Conservation (phyloP, 2,113 vertebrate species). For the Desmodus rotundus region DNA sequence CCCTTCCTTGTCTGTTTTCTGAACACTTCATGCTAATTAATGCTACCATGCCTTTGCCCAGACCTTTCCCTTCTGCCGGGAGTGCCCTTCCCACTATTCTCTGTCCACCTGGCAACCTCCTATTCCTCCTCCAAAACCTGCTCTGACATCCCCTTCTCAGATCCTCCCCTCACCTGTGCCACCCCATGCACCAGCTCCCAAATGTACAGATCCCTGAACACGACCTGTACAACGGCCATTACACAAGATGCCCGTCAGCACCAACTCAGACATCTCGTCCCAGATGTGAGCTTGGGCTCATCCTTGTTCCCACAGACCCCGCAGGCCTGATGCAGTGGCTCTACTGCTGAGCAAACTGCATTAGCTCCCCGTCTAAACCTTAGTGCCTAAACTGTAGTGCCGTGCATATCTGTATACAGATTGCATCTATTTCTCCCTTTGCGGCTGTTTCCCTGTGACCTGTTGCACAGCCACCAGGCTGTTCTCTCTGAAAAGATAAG, state of each 20-base stretch:
- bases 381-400: accelerated
- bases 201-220: too few relatives aligned
- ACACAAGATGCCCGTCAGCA: neutral
- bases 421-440: neutral
- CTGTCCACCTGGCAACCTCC: neutral
- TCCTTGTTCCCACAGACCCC: neutral
- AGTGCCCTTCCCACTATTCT: neutral
- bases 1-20: neutral
- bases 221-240: neutral
- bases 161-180: neutral
- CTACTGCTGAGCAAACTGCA: neutral
- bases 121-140: neutral
- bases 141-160: neutral
- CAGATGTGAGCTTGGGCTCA: neutral
- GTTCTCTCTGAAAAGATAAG: neutral
- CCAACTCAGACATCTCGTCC: neutral
- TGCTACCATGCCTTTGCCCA: neutral
- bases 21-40: neutral
- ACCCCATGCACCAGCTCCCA: neutral
- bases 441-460: neutral
- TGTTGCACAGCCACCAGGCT: neutral
- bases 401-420: neutral
- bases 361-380: neutral
- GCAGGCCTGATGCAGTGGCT: neutral
- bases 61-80: neutral